phyloP scores from a whole-genome alignment of 2,113 vertebrate genomes.

The Misgurnus anguillicaudatus region DNA sequence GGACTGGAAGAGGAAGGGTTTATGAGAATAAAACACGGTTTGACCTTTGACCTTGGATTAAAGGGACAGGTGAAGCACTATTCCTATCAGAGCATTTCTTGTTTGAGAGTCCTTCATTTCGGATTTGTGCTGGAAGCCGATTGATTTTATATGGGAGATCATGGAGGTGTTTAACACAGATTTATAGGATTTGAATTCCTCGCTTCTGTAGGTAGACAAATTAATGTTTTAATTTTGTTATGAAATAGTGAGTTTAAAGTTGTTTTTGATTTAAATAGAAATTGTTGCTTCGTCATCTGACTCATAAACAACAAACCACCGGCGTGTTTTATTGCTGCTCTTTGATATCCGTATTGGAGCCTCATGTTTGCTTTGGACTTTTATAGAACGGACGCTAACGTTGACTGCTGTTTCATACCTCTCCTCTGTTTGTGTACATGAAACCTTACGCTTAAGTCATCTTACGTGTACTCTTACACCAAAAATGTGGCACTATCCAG shows the following conservation, averaged over 20 bases:
- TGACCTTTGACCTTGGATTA: constrained; percentile 42
- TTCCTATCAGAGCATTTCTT: constrained; percentile 6
- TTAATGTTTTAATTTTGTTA: not conserved
- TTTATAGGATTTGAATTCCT: not conserved
- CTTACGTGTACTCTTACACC: constrained; percentile 16
- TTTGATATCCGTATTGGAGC: not conserved
- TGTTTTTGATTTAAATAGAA: not conserved
- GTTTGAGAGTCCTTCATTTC: not conserved
- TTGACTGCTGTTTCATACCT: not conserved
- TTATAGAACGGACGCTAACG: not conserved
- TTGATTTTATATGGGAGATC: not conserved
- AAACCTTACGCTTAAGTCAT: not conserved
- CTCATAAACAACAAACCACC: not conserved
- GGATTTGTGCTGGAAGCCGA: not conserved
- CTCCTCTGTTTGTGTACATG: constrained; percentile 1
- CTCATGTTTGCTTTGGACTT: not conserved
- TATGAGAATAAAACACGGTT: constrained; percentile 6
- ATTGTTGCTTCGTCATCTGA: not conserved
- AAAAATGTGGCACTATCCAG: constrained; percentile 44
- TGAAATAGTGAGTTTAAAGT: not conserved
- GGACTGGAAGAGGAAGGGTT: not conserved
- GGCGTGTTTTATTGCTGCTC: not conserved
- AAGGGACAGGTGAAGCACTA: constrained; percentile 17
- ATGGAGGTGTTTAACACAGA: constrained; percentile 8
- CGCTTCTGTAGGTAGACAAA: constrained; percentile 19